Conservation (phyloP, 2,888 invertebrate species). For the Pyrochroa serraticornis region DNA sequence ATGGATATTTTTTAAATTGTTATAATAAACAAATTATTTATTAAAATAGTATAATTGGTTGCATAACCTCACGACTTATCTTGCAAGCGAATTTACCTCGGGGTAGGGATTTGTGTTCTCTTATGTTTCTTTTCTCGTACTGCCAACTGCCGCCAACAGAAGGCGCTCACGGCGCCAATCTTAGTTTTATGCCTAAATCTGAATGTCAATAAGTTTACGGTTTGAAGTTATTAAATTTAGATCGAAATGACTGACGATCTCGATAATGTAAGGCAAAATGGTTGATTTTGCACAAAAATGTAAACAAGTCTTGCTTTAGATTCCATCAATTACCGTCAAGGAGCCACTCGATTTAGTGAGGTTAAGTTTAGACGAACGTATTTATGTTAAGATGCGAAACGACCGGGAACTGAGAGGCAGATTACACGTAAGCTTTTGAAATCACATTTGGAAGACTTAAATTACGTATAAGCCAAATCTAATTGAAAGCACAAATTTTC, state of each 20-base stretch:
- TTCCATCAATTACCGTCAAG: slow-evolving; percentile 90
- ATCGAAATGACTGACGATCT: slow-evolving; percentile 48
- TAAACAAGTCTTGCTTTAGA: slow-evolving; percentile 59
- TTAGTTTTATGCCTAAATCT: too few species aligned
- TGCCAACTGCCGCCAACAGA: too few species aligned
- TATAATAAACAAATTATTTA: not conserved
- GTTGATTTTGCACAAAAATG: not conserved
- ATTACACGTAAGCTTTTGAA: slow-evolving; percentile 78
- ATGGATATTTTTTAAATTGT: too few species aligned
- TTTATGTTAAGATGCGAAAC: slow-evolving; percentile 99
- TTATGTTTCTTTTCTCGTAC: too few species aligned
- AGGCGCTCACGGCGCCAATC: too few species aligned
- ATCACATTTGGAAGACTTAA: not conserved
- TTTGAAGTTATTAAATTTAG: not conserved
- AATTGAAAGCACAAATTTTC: too few species aligned
- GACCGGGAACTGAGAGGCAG: slow-evolving; percentile 95
- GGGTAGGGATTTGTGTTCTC: not conserved
- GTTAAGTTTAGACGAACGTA: slow-evolving; percentile 95
- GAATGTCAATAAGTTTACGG: too few species aligned
- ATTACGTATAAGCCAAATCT: too few species aligned
- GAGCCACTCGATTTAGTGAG: slow-evolving; percentile 97
- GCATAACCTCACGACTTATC: slow-evolving; percentile 1
- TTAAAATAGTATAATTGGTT: not conserved
- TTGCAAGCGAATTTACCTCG: too few species aligned
- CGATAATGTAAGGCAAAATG: slow-evolving; percentile 44